A percentile compares a stretch with the other conserved stretches of the same genome.
Conservation (phyloP, 2,797 vertebrate species). For the Phataginus tricuspis region DNA sequence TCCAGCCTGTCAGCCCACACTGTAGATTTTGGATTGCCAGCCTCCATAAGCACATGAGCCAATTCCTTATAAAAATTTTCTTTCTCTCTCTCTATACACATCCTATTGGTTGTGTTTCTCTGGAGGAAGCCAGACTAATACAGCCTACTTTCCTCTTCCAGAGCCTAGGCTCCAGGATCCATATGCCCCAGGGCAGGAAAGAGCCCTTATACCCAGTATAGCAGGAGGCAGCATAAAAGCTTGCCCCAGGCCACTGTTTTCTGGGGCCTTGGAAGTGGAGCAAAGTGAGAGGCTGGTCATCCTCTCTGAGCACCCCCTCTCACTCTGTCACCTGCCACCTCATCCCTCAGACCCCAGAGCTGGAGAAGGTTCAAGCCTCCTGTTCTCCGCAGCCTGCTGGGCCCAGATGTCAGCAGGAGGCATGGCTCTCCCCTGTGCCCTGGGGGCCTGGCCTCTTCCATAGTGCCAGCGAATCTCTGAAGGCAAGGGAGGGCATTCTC, state of each 20-base stretch:
- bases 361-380: background rate
- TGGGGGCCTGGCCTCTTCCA: background rate
- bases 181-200: background rate
- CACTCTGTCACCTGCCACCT: background rate
- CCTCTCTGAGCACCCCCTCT: background rate
- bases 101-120: background rate
- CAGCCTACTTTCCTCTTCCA: background rate
- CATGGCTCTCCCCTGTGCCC: background rate
- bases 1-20: background rate
- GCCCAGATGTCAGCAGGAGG: background rate
- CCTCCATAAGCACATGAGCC: background rate
- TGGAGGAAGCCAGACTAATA: background rate
- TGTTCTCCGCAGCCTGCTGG: background rate
- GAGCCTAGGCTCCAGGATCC: background rate
- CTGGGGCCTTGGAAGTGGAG: background rate
- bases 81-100: background rate
- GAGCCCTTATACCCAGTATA: background rate
- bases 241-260: background rate
- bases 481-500: background rate
- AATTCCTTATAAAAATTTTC: background rate
- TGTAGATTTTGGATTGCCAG: background rate
- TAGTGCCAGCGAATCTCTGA: background rate
- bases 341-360: background rate
- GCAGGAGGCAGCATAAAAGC: background rate
- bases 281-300: background rate